phyloP scores from a whole-genome alignment of 2,797 vertebrate species.

The Masticophis lateralis region DNA sequence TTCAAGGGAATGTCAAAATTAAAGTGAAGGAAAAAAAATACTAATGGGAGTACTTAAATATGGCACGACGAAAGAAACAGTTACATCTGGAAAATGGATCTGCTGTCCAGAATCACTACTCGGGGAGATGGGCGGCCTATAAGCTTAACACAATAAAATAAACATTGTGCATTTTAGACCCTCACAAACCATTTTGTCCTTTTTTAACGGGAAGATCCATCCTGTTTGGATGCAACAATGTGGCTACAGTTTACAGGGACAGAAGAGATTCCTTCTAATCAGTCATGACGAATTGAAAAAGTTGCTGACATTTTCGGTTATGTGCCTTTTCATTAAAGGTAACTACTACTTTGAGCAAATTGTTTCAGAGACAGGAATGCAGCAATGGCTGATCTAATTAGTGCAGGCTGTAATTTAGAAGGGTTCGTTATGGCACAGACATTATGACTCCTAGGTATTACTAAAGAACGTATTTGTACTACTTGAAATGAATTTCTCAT shows the following conservation, averaged over 20 bases:
- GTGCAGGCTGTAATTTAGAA: constrained; percentile 78
- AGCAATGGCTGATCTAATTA: constrained; percentile 79
- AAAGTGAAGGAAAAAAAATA: neutral
- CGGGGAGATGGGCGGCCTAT: neutral
- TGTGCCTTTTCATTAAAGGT: constrained; percentile 68
- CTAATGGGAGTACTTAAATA: neutral
- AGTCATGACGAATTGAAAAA: constrained; percentile 37
- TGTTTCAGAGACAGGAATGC: constrained; percentile 72
- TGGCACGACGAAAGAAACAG: neutral
- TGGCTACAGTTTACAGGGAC: neutral
- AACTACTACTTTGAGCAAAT: constrained; percentile 75
- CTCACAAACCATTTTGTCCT: constrained; percentile 1
- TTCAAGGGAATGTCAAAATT: neutral
- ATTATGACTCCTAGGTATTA: constrained; percentile 75
- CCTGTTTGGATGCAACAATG: neutral
- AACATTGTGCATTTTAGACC: neutral
- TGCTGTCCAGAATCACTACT: neutral
- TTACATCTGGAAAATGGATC: neutral
- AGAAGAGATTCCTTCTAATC: neutral
- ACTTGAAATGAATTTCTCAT: constrained; percentile 70
- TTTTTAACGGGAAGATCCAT: neutral
- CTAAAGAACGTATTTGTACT: constrained; percentile 74
- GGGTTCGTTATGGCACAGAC: constrained; percentile 75
- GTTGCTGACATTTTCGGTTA: constrained; percentile 66
- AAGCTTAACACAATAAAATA: neutral